Evolutionary conservation across 2,888 invertebrate species (phyloP).

Genomic region (Mythimna impura): DNA sequence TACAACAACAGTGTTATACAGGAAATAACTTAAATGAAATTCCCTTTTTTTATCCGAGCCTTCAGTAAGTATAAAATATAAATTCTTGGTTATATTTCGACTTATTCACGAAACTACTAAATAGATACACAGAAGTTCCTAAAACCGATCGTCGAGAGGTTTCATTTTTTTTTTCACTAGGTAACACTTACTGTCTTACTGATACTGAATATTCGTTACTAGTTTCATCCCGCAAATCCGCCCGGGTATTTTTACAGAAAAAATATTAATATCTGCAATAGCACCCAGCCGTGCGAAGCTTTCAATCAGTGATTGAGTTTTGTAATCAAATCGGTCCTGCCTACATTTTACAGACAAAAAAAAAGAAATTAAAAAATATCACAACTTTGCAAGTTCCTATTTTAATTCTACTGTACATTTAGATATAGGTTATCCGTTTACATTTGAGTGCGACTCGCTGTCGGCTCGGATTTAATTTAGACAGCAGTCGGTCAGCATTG

Average conservation of each 20-base stretch:
- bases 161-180: not conserved
- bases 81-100: not conserved
- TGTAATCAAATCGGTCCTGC: not conserved
- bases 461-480: constrained; percentile 54
- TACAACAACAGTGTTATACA: too few species aligned
- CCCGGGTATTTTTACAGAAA: not conserved
- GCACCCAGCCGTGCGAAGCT: too few species aligned
- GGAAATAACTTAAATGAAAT: too few species aligned
- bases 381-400: not conserved
- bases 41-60: too few species aligned
- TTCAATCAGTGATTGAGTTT: not conserved
- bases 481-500: constrained; percentile 36
- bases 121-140: not conserved
- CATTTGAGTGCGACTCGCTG: constrained; percentile 38
- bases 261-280: not conserved
- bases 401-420: constrained; percentile 26
- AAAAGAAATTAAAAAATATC: too few species aligned
- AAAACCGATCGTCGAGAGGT: not conserved
- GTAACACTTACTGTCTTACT: too few species aligned
- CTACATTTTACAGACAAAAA: not conserved
- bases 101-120: not conserved
- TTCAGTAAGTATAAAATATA: too few species aligned
- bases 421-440: constrained; percentile 31
- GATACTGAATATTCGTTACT: not conserved
- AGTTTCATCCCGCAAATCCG: not conserved